Base-by-base conservation (phyloP, 2,113 vertebrate species). In the Gavialis gangeticus region DNA sequence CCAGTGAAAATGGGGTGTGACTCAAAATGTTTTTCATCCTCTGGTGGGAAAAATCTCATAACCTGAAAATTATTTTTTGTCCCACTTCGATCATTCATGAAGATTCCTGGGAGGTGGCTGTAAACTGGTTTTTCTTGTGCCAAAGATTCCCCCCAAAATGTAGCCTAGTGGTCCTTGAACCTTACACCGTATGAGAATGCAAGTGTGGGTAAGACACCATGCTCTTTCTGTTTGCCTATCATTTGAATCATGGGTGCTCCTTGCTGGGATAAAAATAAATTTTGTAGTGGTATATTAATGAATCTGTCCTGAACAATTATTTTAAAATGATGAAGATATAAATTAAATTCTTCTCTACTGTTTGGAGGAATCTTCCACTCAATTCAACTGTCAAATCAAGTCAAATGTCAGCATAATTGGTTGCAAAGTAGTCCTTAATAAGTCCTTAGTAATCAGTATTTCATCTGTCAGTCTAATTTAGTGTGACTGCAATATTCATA, bases 341-440 rank as follows among this genome's bases (percentile, higher is more conserved):
- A 97, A 97, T 96, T 90, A 96, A 96, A 92, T 96, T 94, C 95
- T 94, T 96, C 89, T 95, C 71, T 91, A 91, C 97, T 96, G 91
- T 97, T 97, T 95, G 91, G 89, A 97, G 78, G 88, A 96, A 96
- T 96, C 91, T 97, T 97, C 92, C 58, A 93, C 94, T 95, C 95
- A 96, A 97, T 96, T 97, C 96, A 96, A 89, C 96, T 97, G 97
- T 96, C 97, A 97, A 97, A 97, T 97, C 96, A 97, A 97, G 96
- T 96, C 97, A 98, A 97, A 96, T 98, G 97, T 97, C 96, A 97
- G 93, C 88, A 93, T 97, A 98, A 98, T 98, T 97, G 96, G 96
- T 95, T 97, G 96, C 96, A 97, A 97, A 97, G 97, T 97, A 97
- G 96, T 96, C 84, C 96, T 97, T 97, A 97, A 97, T 96, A 97